Conservation (phyloP, 2,888 invertebrate genomes). For the Lutraria lutraria region DNA sequence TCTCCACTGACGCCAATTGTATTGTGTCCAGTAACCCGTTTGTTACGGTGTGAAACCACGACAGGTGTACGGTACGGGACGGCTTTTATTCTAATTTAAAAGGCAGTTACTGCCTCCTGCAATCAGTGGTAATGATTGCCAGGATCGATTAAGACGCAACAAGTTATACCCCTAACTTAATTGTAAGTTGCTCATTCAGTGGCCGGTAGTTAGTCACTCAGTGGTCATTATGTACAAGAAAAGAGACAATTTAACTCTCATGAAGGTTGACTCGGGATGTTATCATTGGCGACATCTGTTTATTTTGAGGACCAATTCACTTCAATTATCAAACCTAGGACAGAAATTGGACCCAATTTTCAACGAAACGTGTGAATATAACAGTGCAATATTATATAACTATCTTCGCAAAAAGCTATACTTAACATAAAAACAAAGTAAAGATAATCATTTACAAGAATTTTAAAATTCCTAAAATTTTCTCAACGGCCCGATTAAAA, state of each 20-base stretch:
- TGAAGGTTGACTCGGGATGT: conserved; percentile 42
- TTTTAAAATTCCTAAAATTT: conserved; percentile 14
- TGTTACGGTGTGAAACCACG: conserved; percentile 45
- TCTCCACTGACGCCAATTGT: conserved; percentile 1
- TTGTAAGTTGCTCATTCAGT: conserved; percentile 42
- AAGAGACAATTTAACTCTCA: conserved; percentile 58
- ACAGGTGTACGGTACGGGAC: conserved; percentile 52
- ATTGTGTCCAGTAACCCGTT: conserved; percentile 27
- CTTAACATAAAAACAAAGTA: neutral
- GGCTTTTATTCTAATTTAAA: conserved; percentile 49
- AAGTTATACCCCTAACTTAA: conserved; percentile 54
- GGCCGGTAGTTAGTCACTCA: conserved; percentile 42
- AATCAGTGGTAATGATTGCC: conserved; percentile 51
- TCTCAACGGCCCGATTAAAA: neutral
- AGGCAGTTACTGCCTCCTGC: conserved; percentile 41
- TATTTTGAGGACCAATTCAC: conserved; percentile 39
- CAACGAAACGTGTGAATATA: neutral
- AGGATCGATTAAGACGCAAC: conserved; percentile 62
- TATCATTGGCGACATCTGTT: conserved; percentile 56
- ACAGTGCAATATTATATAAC: neutral
- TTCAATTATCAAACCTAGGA: conserved; percentile 41
- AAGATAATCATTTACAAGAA: neutral
- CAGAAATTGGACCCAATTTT: neutral
- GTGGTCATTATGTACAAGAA: conserved; percentile 49
- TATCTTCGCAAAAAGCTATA: neutral